Percentiles rank a stretch among this genome's conserved stretches.
phyloP scores from a whole-genome alignment of 1,140 invertebrate species.

The Tigriopus japonicus region DNA sequence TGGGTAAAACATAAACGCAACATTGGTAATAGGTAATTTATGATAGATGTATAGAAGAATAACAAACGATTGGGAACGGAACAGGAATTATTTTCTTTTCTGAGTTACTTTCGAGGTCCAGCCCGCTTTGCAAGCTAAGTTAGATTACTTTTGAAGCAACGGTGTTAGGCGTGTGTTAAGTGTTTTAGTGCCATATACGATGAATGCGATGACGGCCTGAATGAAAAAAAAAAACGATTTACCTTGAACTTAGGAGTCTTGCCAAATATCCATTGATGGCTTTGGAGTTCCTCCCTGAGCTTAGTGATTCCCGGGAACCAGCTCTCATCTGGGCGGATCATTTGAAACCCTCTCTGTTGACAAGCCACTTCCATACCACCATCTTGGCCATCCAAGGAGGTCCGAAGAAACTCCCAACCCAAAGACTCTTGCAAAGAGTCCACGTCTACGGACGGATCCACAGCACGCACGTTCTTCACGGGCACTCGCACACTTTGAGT shows the following conservation, averaged over 20 bases:
- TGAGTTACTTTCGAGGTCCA: too few relatives aligned
- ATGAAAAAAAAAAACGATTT: not conserved
- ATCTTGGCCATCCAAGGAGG: conserved; percentile 4
- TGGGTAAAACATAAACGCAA: too few relatives aligned
- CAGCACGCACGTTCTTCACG: conserved; percentile 53
- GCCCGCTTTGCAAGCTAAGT: too few relatives aligned
- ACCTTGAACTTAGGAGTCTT: conserved; percentile 54
- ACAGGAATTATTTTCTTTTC: too few relatives aligned
- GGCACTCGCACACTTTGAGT: conserved; percentile 55
- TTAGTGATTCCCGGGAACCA: conserved; percentile 56
- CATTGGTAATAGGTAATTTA: too few relatives aligned
- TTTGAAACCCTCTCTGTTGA: conserved; percentile 53
- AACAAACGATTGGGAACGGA: too few relatives aligned
- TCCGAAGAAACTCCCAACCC: conserved; percentile 48
- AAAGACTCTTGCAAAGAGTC: conserved; percentile 29
- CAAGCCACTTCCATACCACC: conserved; percentile 38
- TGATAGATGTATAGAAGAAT: too few relatives aligned
- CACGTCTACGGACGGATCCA: conserved; percentile 44
- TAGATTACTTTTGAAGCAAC: too few relatives aligned
- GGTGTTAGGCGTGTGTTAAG: too few relatives aligned
- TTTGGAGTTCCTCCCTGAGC: conserved; percentile 41
- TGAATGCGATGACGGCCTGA: too few relatives aligned
- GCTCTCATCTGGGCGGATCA: conserved; percentile 63
- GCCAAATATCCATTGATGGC: conserved; percentile 77
- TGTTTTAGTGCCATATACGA: too few relatives aligned